Evolutionary conservation across 2,888 invertebrate genomes (phyloP), one percentile per base, ranked within the genome.

Genomic region (Hermodice carunculata): DNA sequence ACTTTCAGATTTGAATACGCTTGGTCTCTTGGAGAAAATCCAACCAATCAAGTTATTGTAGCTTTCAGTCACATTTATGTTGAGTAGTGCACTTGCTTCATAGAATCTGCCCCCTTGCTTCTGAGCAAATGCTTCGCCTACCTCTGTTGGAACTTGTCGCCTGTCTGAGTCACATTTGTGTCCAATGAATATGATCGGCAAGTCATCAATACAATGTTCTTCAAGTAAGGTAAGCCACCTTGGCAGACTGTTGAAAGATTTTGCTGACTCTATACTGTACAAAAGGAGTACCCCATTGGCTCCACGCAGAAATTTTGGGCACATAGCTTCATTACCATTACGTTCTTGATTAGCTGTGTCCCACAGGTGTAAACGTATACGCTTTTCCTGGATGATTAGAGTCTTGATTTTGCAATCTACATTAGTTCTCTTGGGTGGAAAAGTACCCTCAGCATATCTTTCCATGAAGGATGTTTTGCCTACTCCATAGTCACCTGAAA

Each of bases 341-440:
- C 63, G 57, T 29, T 63, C 63, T 32, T 63, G 63, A 29, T 58
- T 58, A 14, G 63, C 63, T 46, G 63, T 63, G 58, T 63, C 63
- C 63, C 63, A 63, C 17, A 57, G 28, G 32, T 63, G 63, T 22
- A 61, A 34, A 3, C 61, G 42, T 8, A 61, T 49, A n/a, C 61
- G 42, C 44, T 43, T 22, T 17, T 44, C 49, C 22, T 61, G 46
- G 14, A 44, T 31, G 32, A 48, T 44, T 11, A 61, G 46, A 3
- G 53, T 32, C 28, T 61, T 61, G 1, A 61, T 54, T 11, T 42
- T 24, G 44, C 53, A 61, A 37, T 61, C 61, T 14, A 61, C 52
- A 26, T 43, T 34, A 32, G 42, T 42, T n/a, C 44, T 61, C 32
- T 46, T 19, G 26, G 54, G 44, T 46, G 32, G 46, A 28, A 53